phyloP scores from a whole-genome alignment of 2,113 vertebrate genomes.

The Actenoides hombroni region DNA sequence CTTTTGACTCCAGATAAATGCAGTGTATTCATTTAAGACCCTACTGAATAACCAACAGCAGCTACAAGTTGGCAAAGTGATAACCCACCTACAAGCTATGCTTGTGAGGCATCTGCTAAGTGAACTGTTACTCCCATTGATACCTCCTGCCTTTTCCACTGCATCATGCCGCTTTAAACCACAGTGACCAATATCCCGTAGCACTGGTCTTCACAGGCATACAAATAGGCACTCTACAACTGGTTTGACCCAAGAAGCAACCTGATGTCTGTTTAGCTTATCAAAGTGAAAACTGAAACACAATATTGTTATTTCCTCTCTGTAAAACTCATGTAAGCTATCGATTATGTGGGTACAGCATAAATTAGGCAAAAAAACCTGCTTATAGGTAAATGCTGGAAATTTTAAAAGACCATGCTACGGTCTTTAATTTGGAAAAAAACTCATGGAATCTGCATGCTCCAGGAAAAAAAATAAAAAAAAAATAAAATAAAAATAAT shows the following conservation, averaged over 20 bases:
- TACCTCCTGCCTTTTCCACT: background rate
- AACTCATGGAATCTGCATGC: background rate
- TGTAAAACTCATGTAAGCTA: background rate
- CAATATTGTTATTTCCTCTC: background rate
- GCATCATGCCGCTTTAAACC: background rate
- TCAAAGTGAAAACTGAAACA: background rate
- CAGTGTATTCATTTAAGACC: background rate
- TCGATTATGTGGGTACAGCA: background rate
- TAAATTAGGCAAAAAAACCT: background rate
- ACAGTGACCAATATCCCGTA: background rate
- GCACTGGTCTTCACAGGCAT: background rate
- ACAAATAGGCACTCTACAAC: background rate
- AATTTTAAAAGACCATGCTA: background rate
- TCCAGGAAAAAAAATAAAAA: background rate
- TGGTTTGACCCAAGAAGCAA: background rate
- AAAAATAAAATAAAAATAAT: background rate
- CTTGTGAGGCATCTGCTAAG: background rate
- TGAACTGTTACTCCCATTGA: background rate
- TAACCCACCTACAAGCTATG: background rate
- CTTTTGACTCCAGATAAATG: background rate
- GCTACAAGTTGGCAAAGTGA: background rate
- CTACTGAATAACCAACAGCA: background rate
- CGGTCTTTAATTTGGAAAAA: background rate
- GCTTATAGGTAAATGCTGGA: background rate
- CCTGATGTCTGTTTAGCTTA: background rate